Evolutionary conservation across 2,113 vertebrate genomes (phyloP), one percentile per base, ranked within the genome.

Genomic region (Cervus canadensis): DNA sequence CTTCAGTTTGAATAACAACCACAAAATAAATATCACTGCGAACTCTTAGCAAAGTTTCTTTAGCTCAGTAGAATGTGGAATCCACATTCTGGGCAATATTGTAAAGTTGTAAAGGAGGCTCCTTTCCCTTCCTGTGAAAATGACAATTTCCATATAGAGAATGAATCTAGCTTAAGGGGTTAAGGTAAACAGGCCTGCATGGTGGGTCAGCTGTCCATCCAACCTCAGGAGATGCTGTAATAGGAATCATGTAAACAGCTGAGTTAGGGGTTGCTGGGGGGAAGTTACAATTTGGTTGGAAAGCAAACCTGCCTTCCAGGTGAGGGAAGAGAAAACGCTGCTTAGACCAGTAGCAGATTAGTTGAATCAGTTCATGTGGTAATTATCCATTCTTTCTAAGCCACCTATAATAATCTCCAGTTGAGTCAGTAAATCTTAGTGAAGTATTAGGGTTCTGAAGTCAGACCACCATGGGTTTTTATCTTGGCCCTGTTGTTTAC

Each of bases 1-100:
- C 89, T 82, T 50, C 30, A 87, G 48, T 94, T 94, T 95, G 95
- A 95, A 85, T 9, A 91, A 43, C 85, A 87, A 74, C 36, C 89
- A 84, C 43, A 76, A 57, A 94, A 56, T 40, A 96, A 91, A 43
- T 8, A 79, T 17, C 14, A 11, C 23, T 0, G 21, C 85, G 30
- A n/a, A 16, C 28, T 91, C 64, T 64, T n/a, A 52, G 74, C 43
- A 43, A 91, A 33, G 8, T 87, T 64, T 93, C 54, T 36, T 60
- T 15, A 81, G 79, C 7, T 3, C 60, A 64, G 52, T 11, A 87
- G 30, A 52, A 87, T 10, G 25, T n/a, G 33, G 57, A 13, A 17
- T 50, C 40, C 76, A 82, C 48, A 81, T 36, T 94, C 45, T 30
- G 4, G 60, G 30, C 25, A 36, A 50, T 54, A 57, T 11, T n/a